These are phyloP conservation scores for Zaprionus camerounensis DNA, from an alignment of 1,140 invertebrate genomes.

Conservation along the genomic window DNA sequence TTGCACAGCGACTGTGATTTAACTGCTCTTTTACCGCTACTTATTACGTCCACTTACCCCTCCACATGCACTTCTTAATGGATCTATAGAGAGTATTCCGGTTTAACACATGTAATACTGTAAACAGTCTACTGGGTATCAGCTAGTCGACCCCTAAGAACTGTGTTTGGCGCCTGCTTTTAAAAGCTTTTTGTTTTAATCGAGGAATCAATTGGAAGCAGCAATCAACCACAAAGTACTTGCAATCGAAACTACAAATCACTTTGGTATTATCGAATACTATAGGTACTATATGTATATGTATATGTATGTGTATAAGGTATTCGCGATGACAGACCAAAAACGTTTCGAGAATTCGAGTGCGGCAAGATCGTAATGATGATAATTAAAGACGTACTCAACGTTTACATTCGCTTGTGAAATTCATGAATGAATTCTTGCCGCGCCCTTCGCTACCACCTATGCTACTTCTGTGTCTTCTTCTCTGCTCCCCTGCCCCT, in stretches of 20 bases:
- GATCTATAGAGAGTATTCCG: no score
- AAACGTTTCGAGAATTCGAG: neutral
- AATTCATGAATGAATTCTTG: constrained; percentile 32
- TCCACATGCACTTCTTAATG: neutral
- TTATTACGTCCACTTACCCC: neutral
- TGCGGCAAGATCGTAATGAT: neutral
- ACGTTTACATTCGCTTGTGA: constrained; percentile 14
- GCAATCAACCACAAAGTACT: neutral
- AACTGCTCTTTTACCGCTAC: constrained; percentile 8
- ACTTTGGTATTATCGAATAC: neutral
- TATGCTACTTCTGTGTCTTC: neutral
- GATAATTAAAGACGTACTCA: neutral
- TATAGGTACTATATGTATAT: neutral
- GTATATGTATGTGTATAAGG: neutral
- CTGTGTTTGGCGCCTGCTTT: neutral
- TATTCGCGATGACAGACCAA: neutral
- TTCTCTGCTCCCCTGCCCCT: neutral
- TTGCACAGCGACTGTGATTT: constrained; percentile 5
- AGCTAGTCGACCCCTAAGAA: neutral
- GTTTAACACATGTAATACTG: no score
- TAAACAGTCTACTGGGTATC: neutral
- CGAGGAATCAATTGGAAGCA: constrained; percentile 3
- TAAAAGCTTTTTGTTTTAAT: neutral
- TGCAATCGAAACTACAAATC: neutral
- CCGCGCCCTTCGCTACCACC: neutral